These are phyloP conservation scores for Zaprionus camerounensis DNA, from an alignment of 1,140 invertebrate species.

Conservation along the genomic window DNA sequence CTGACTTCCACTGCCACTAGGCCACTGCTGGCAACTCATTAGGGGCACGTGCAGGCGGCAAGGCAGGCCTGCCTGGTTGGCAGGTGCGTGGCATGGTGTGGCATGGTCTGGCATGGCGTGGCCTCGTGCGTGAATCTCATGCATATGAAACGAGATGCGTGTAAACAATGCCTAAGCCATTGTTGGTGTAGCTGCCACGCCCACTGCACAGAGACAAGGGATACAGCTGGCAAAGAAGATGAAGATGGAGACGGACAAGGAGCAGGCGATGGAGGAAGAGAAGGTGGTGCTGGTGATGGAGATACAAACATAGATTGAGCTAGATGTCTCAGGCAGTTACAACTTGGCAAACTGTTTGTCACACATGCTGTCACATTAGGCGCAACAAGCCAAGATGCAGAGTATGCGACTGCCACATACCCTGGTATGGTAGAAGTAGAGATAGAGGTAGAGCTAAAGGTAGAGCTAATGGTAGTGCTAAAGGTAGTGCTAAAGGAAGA, in stretches of 20 bases:
- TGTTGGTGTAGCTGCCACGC: slow-evolving; percentile 29
- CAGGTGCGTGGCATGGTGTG: slow-evolving; percentile 16
- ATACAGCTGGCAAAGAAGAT: neutral
- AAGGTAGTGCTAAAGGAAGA: no score
- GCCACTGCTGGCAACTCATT: slow-evolving; percentile 49
- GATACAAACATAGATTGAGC: slow-evolving; percentile 10
- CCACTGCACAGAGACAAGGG: neutral
- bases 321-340: slow-evolving; percentile 36
- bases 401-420: neutral
- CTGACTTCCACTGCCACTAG: no score
- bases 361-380: slow-evolving; percentile 52
- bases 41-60: slow-evolving; percentile 48
- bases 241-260: no score
- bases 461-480: no score
- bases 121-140: slow-evolving; percentile 54
- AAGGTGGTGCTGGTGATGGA: neutral
- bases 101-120: neutral
- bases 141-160: slow-evolving; percentile 66
- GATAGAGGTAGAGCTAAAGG: no score
- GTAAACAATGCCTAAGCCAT: slow-evolving; percentile 60
- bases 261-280: no score
- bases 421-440: neutral
- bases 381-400: neutral
- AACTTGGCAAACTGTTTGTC: slow-evolving; percentile 56
- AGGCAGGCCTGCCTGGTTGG: slow-evolving; percentile 2